phyloP scores from a whole-genome alignment of 1,140 invertebrate species.

The Bombus vancouverensis region DNA sequence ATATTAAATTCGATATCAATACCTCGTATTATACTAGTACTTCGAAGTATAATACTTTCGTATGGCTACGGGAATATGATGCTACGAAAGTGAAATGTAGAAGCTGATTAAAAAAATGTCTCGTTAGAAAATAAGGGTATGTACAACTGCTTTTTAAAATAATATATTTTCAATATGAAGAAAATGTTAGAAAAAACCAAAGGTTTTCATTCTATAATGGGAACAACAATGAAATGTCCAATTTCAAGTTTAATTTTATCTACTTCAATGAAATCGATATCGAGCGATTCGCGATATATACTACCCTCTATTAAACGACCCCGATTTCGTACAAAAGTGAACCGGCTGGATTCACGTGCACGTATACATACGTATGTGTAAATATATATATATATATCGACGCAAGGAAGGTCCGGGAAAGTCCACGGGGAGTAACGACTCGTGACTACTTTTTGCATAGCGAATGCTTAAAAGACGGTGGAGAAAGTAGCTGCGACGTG shows the following conservation, averaged over 20 bases:
- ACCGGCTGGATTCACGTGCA: neutral
- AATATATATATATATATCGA: constrained; percentile 48
- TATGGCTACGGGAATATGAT: neutral
- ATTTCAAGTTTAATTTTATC: neutral
- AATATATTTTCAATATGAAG: too few relatives aligned
- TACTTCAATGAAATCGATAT: neutral
- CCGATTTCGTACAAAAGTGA: constrained; percentile 3
- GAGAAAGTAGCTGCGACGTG: constrained; percentile 36
- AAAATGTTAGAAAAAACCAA: neutral
- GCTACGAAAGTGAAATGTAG: too few relatives aligned
- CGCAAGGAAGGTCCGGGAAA: constrained; percentile 63
- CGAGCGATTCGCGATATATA: neutral
- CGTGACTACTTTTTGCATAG: constrained; percentile 73
- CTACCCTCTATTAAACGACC: constrained; percentile 14
- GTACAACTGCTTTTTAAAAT: too few relatives aligned
- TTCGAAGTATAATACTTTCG: neutral
- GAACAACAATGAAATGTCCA: neutral
- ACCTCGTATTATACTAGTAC: neutral
- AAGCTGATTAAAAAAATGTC: too few relatives aligned
- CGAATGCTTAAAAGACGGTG: constrained; percentile 49
- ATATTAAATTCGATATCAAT: too few relatives aligned
- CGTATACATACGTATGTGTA: constrained; percentile 12
- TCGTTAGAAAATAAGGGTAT: too few relatives aligned
- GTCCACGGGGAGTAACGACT: constrained; percentile 71
- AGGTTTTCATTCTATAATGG: neutral